Evolutionary conservation across 2,888 invertebrate species (phyloP).

Genomic region (Drosophila diplacantha): DNA sequence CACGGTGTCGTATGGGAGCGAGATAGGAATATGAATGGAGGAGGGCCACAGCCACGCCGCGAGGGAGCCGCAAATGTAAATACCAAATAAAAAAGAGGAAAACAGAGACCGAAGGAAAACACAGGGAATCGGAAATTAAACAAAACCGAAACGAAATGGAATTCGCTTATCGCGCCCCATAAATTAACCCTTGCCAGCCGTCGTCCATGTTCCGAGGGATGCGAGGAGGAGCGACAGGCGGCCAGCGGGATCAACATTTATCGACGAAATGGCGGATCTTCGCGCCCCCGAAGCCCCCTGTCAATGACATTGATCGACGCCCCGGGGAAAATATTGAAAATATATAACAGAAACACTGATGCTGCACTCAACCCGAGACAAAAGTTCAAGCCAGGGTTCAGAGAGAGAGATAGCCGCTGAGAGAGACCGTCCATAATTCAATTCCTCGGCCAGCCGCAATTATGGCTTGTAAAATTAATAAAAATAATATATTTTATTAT

Average conservation of each 20-base stretch:
- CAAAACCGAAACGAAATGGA: constrained; percentile 71
- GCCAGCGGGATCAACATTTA: constrained; percentile 49
- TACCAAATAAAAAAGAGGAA: constrained; percentile 38
- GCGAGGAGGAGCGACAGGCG: constrained; percentile 11
- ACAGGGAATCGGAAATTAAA: constrained; percentile 72
- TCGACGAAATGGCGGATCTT: constrained; percentile 42
- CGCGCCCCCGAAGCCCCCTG: constrained; percentile 31
- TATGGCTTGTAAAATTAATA: constrained; percentile 68
- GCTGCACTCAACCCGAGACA: constrained; percentile 12
- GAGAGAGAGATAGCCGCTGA: constrained; percentile 13
- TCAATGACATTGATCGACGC: constrained; percentile 59
- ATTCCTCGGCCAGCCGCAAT: constrained; percentile 48
- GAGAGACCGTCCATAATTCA: constrained; percentile 28
- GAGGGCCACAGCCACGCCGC: background rate
- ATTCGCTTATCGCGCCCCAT: constrained; percentile 74
- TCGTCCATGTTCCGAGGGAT: constrained; percentile 39
- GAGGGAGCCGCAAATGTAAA: constrained; percentile 52
- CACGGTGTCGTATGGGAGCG: constrained; percentile 57
- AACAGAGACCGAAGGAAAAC: constrained; percentile 39
- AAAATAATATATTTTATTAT: constrained; percentile 67
- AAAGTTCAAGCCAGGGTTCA: constrained; percentile 18
- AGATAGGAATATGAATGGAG: constrained; percentile 12
- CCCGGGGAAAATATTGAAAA: constrained; percentile 22
- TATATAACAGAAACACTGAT: constrained; percentile 43
- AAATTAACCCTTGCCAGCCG: constrained; percentile 72